These are phyloP conservation scores for Ichneumon xanthorius DNA, from an alignment of 2,888 invertebrate species.

Conservation along the genomic window DNA sequence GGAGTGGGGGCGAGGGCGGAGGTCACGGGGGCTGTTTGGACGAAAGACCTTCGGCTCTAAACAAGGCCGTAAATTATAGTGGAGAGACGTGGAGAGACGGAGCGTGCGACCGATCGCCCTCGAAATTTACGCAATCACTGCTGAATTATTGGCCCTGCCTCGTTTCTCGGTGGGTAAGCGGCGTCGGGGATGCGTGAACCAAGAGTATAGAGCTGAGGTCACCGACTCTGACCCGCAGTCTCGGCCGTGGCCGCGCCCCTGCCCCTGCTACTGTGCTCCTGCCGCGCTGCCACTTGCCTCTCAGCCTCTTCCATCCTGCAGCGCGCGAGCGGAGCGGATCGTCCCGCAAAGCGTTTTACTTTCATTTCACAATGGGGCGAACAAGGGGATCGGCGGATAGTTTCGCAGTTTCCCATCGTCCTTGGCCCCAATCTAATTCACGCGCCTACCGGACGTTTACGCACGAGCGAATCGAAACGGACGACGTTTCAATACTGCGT, in stretches of 20 bases:
- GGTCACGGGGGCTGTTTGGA: background rate
- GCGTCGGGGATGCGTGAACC: constrained; percentile 54
- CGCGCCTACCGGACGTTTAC: constrained; percentile 1
- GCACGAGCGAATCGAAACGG: constrained; percentile 25
- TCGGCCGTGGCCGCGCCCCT: constrained; percentile 65
- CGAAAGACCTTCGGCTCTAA: background rate
- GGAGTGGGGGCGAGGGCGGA: background rate
- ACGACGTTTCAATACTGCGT: background rate
- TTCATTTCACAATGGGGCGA: background rate
- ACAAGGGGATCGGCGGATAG: background rate
- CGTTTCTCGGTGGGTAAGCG: background rate
- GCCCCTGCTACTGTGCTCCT: constrained; percentile 29
- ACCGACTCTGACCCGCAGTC: constrained; percentile 67
- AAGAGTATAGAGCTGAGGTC: constrained; percentile 64
- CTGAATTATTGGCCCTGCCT: constrained; percentile 70
- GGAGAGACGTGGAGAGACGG: background rate
- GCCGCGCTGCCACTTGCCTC: constrained; percentile 5
- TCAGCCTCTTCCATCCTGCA: background rate
- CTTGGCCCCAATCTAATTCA: background rate
- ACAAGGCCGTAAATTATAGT: background rate
- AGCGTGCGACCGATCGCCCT: constrained; percentile 4
- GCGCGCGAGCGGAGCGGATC: background rate
- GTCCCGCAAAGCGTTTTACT: constrained; percentile 1
- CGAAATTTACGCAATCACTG: constrained; percentile 54
- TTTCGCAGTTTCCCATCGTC: background rate